Conservation (phyloP, 2,888 invertebrate genomes). For the Agapetus fuscipes region DNA sequence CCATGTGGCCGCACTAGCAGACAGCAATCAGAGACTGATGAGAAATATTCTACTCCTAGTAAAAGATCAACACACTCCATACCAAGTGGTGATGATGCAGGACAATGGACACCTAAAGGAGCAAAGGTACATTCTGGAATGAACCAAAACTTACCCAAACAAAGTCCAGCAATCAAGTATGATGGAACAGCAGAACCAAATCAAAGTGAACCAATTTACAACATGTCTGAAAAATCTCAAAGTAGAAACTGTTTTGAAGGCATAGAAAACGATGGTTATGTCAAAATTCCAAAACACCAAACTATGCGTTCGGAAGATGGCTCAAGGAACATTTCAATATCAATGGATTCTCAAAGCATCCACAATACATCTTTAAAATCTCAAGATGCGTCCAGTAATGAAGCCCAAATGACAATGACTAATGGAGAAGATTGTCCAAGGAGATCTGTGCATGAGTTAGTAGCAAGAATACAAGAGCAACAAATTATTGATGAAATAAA, state of each 20-base stretch:
- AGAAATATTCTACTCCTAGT: constrained; percentile 17
- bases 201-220: constrained; percentile 15
- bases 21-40: constrained; percentile 28
- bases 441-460: constrained; percentile 53
- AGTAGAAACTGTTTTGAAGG: constrained; percentile 31
- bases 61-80: constrained; percentile 11
- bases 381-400: constrained; percentile 3
- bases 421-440: constrained; percentile 33
- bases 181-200: neutral
- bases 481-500: constrained; percentile 24
- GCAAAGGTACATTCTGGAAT: too few relatives aligned
- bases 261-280: constrained; percentile 43
- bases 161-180: neutral
- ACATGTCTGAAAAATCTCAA: constrained; percentile 29
- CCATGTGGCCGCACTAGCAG: constrained; percentile 24
- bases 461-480: constrained; percentile 50
- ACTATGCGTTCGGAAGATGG: neutral
- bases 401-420: constrained; percentile 22
- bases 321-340: constrained; percentile 2
- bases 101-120: constrained; percentile 1
- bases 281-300: constrained; percentile 37
- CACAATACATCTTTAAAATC: neutral
- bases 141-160: neutral
- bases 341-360: neutral
- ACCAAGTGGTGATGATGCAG: neutral